Evolutionary conservation across 1,140 invertebrate genomes (phyloP), one percentile per base, ranked within the genome.

Genomic region (Carposina sasakii): DNA sequence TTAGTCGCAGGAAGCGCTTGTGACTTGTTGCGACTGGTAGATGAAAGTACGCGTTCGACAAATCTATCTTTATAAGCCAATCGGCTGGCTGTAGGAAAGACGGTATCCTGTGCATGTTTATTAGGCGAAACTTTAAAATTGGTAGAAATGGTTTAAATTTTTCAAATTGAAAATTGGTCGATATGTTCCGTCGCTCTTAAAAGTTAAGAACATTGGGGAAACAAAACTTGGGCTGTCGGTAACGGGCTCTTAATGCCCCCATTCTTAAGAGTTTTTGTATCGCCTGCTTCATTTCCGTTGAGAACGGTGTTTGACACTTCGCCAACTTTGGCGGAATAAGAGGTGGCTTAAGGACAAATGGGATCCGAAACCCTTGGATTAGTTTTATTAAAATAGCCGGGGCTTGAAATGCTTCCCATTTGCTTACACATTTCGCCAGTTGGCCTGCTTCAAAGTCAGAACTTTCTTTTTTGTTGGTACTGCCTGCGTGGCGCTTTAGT

Each of bases 31-130:
- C 41, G 17, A 60, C 55, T 15, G 55, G 12, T 13, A 57, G 24
- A 46, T 86, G 60, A 60, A 88, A 88, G 50, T 79, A 57, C 15
- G 33, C 33, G 16, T 36, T 36, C 9, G 33, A 36, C n/a, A 36
- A 36, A 36, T 36, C 33, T 36, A 36, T 36, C 19, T 36, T 36
- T 10, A 36, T 9, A 10, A 36, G 19, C 33, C 33, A 36, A 16
- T 36, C 54, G 10, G 36, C 21, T 15, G 46, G 33, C 26, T 72
- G 61, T 1, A 72, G 42, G 45, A 69, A 69, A 1, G 55, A 50
- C 46, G 65, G 60, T 40, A 67, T 48, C 28, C 47, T 31, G 24
- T 51, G 43, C 26, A 60, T 60, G n/a, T 56, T 63, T 22, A 72
- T 61, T 15, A 67, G 49, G 10, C 50, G 40, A 39, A 72, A 70